phyloP scores from a whole-genome alignment of 2,113 vertebrate genomes.

The Phrynosoma platyrhinos region DNA sequence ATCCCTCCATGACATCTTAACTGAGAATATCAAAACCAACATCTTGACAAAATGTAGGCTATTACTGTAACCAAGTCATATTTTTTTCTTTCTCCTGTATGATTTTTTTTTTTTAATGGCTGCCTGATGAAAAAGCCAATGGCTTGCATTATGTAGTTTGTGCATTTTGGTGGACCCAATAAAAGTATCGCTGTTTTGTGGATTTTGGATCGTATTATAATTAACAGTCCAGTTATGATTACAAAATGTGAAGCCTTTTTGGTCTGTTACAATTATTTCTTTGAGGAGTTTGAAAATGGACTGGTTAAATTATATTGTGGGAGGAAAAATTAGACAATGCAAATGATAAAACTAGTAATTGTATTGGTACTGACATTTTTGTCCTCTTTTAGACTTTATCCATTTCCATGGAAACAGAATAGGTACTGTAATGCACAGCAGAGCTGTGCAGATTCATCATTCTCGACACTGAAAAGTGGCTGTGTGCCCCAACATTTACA shows the following conservation, averaged over 20 bases:
- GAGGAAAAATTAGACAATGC: background rate
- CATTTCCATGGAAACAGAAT: conserved; percentile 61
- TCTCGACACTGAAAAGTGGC: conserved; percentile 4
- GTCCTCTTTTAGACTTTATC: conserved; percentile 42
- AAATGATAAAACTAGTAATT: conserved; percentile 49
- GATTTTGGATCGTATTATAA: no score
- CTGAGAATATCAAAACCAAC: no score
- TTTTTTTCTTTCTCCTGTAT: no score
- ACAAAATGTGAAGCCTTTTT: conserved; percentile 1
- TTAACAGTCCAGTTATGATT: background rate
- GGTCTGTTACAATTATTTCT: conserved; percentile 1
- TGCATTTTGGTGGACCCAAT: no score
- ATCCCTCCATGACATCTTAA: no score
- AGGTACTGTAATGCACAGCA: conserved; percentile 50
- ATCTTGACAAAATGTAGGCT: no score
- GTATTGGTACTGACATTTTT: conserved; percentile 44
- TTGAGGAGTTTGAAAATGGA: conserved; percentile 32
- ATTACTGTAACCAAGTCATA: no score
- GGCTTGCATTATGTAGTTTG: no score
- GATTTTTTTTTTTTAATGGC: no score
- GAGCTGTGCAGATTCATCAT: conserved; percentile 12
- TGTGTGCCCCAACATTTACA: background rate
- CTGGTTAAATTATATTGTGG: background rate
- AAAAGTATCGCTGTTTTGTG: no score
- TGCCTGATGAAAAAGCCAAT: no score